Evolutionary conservation across 2,113 vertebrate species (phyloP), one percentile per base, ranked within the genome.

Genomic region (Nycticebus coucang): DNA sequence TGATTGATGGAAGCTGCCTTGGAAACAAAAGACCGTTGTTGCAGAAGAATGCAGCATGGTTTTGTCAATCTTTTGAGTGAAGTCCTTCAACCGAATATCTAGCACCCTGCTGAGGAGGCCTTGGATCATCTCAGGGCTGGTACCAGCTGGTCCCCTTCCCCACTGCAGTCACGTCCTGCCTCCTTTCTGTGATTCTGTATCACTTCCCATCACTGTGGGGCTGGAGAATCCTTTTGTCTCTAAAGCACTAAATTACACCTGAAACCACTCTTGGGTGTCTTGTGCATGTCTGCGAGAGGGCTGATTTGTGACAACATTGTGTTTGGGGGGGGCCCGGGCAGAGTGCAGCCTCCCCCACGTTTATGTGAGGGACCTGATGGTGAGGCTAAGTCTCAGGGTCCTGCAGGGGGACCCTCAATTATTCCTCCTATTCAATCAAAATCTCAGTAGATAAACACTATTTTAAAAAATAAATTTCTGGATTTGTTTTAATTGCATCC

Each of bases 271-370:
- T 14, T 50, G 4, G 11, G 4, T 2, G 2, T 13, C 55, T 11
- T 7, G 2, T 1, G 13, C 8, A 10, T 0, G 0, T 15, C 53
- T 33, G 1, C 11, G 0, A 15, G 59, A 81, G 37, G 35, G 33
- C 57, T 21, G 12, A 14, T 91, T 17, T 79, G 30, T 2, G 5
- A 12, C 59, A 50, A 5, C 26, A 1, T 0, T 1, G 33, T 41
- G 22, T 64, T 30, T n/a, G 8, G 88, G 33, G 28, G n/a, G 45
- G 45, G 45, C 8, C 11, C 9, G 24, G 2, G 15, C 18, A 8
- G 53, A 30, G 21, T 19, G 41, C 71, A 28, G 33, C 59, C 35
- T 4, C 2, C 59, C 50, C 33, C 0, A 3, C 9, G 5, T 87
- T 89, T 92, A 4, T 30, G 13, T 69, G 28, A 93, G 15, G 2